phyloP scores from a whole-genome alignment of 2,113 vertebrate species.

The Bos indicus region DNA sequence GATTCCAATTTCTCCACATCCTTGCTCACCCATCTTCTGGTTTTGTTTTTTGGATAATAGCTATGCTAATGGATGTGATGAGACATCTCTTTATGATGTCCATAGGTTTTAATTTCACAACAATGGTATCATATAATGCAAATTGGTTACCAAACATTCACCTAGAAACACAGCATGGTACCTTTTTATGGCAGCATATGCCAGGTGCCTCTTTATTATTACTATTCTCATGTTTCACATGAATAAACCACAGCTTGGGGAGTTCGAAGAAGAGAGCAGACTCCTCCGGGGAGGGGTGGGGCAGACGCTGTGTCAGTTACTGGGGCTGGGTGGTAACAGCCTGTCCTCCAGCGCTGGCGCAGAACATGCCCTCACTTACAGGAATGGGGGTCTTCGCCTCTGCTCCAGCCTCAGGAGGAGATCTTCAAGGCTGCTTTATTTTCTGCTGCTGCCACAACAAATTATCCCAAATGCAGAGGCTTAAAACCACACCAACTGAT shows the following conservation, averaged over 20 bases:
- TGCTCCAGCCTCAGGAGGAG: background rate
- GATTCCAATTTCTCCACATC: background rate
- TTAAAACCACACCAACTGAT: background rate
- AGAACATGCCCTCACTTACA: background rate
- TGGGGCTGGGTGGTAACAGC: too few relatives aligned
- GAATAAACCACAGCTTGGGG: background rate
- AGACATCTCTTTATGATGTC: background rate
- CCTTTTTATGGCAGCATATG: background rate
- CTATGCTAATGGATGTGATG: background rate
- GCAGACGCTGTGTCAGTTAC: background rate
- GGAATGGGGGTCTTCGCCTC: background rate
- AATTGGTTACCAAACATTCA: background rate
- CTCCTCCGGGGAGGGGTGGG: background rate
- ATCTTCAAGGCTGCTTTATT: background rate
- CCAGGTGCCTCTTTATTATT: background rate
- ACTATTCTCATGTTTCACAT: background rate
- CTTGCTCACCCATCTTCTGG: background rate
- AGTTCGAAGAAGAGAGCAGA: background rate
- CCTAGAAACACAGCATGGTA: background rate
- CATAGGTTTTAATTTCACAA: background rate
- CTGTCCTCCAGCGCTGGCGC: accelerated
- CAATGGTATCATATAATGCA: too few relatives aligned
- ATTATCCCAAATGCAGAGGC: background rate
- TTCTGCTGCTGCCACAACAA: background rate
- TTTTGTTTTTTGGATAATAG: background rate